These are phyloP conservation scores for Globia sparganii DNA, from an alignment of 2,888 invertebrate genomes.

Conservation along the genomic window DNA sequence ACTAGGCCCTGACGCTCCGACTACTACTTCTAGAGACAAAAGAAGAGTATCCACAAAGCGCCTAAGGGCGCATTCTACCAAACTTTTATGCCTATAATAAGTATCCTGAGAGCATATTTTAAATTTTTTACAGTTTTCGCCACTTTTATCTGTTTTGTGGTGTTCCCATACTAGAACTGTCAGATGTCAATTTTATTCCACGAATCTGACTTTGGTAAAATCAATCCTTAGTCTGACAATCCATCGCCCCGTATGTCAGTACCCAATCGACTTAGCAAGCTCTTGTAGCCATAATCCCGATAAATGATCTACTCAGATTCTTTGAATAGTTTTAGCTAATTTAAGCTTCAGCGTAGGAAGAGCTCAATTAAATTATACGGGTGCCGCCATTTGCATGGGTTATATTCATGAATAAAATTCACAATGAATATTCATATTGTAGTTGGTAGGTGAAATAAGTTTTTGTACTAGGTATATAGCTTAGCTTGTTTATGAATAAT, in stretches of 20 bases:
- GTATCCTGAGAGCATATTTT: too few relatives aligned
- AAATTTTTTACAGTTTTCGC: too few relatives aligned
- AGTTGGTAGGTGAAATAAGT: constrained; percentile 58
- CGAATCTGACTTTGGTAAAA: too few relatives aligned
- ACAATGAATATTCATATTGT: constrained; percentile 65
- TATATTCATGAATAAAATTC: constrained; percentile 63
- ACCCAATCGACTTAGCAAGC: constrained; percentile 19
- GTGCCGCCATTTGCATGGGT: constrained; percentile 63
- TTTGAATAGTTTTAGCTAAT: constrained; percentile 74
- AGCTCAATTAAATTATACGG: constrained; percentile 71
- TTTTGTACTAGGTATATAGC: constrained; percentile 55
- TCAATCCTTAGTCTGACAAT: constrained; percentile 8
- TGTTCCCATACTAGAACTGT: too few relatives aligned
- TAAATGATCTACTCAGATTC: constrained; percentile 63
- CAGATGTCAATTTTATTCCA: too few relatives aligned
- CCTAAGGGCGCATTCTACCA: too few relatives aligned
- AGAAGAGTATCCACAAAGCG: not conserved
- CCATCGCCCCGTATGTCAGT: constrained; percentile 28
- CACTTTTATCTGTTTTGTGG: too few relatives aligned
- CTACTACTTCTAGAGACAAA: not conserved
- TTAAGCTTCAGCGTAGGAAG: constrained; percentile 64
- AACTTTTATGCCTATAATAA: too few relatives aligned
- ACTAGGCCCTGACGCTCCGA: not conserved
- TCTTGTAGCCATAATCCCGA: constrained; percentile 37
- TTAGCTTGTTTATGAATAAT: constrained; percentile 55